phyloP scores from a whole-genome alignment of 2,888 invertebrate species.

The Cecidostiba fungosa region DNA sequence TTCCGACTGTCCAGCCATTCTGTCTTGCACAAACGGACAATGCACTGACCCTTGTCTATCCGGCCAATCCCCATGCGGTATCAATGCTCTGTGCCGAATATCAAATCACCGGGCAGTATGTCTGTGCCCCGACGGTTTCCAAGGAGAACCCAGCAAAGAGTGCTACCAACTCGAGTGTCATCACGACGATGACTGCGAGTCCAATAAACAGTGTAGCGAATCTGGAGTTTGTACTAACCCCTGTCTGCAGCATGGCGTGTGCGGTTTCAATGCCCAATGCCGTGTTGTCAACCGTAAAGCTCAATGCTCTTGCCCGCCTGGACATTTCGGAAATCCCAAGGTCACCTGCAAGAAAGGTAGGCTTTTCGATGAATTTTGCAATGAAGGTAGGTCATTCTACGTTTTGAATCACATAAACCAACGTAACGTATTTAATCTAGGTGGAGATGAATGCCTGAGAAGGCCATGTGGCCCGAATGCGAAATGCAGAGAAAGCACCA shows the following conservation, averaged over 20 bases:
- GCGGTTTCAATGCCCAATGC: conserved; percentile 93
- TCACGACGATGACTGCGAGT: conserved; percentile 88
- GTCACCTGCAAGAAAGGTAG: conserved; percentile 85
- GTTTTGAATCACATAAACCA: conserved; percentile 9
- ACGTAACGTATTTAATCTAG: conserved; percentile 69
- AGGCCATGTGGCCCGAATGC: conserved; percentile 94
- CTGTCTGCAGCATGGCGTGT: conserved; percentile 88
- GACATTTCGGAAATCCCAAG: conserved; percentile 87
- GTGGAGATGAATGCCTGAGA: conserved; percentile 87
- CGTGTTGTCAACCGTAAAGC: conserved; percentile 88
- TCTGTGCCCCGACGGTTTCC: conserved; percentile 92
- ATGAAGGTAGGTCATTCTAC: conserved; percentile 17
- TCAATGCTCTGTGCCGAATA: conserved; percentile 89
- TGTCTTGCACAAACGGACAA: conserved; percentile 87
- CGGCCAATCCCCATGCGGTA: conserved; percentile 87
- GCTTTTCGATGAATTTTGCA: conserved; percentile 19
- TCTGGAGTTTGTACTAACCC: conserved; percentile 91
- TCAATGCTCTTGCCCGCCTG: conserved; percentile 89
- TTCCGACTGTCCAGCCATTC: conserved; percentile 89
- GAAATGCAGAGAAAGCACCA: conserved; percentile 88
- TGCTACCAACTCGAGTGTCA: conserved; percentile 90
- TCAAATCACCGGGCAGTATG: conserved; percentile 92
- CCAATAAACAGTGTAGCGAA: conserved; percentile 87
- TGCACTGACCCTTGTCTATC: conserved; percentile 87
- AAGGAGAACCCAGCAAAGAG: conserved; percentile 89